Evolutionary conservation across 2,113 vertebrate genomes (phyloP), one percentile per base, ranked within the genome.

Genomic region (Chaenocephalus aceratus): DNA sequence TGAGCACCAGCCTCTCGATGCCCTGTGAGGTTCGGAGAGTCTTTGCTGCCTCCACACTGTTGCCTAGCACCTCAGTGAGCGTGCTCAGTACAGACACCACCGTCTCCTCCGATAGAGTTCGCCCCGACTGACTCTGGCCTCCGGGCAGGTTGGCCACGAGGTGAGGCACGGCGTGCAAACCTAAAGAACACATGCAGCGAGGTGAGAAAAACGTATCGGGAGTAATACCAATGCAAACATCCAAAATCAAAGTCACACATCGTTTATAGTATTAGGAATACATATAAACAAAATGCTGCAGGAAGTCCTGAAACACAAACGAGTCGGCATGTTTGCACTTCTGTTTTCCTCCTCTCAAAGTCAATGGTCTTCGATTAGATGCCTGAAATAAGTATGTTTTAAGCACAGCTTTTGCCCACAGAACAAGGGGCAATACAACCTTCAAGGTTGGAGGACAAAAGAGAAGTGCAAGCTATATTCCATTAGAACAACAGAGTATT

Each of bases 1-100:
- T 98, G 15, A 99, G 94, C 85, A 99, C 98, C 79, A 99, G 91
- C 74, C 97, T 97, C 92, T 99, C 98, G 0, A 99, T 98, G 60
- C 98, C 98, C 86, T 98, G 97, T 0, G 96, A 96, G 86, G 96
- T 95, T 60, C 97, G 93, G 64, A 99, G 95, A 58, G 96, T 96
- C 91, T 98, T 99, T 72, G 97, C 97, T 0, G 97, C 97, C 78
- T 99, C 98, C 26, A 98, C 84, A 69, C 96, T 98, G 83, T 96
- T 96, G 54, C 95, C 95, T 0, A 99, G 95, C 51, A 99, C 98
- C 83, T 99, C 98, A 0, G 96, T 91, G 79, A 99, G 96, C 1
- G 98, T 99, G 83, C 97, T 97, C 74, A 99, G 95, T 53, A 99
- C 59, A 0, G 98, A 98, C 82, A 98, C 97, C 41, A 97, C 96